These are phyloP conservation scores for Rhagonycha lutea DNA, from an alignment of 2,888 invertebrate genomes.

Conservation along the genomic window DNA sequence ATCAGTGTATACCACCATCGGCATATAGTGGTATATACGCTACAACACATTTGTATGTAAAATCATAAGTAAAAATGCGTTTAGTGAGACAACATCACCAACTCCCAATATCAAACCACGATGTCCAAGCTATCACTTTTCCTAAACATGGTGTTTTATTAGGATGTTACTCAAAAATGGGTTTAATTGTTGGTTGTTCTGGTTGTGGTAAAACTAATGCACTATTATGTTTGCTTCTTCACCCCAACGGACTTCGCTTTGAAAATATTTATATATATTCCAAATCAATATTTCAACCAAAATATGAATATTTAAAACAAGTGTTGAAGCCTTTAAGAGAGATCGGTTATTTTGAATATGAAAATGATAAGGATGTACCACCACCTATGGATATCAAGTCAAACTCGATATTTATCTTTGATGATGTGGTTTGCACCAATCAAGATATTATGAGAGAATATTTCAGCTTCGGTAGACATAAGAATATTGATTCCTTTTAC, in stretches of 20 bases:
- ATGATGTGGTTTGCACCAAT: constrained; percentile 47
- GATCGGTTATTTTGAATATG: constrained; percentile 31
- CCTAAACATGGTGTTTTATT: not conserved
- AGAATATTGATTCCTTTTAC: constrained; percentile 45
- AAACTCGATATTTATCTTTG: constrained; percentile 49
- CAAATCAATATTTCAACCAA: constrained; percentile 15
- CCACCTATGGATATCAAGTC: constrained; percentile 31
- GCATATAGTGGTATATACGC: no score
- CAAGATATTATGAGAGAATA: constrained; percentile 41
- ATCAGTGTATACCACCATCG: no score
- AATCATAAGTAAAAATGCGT: not conserved
- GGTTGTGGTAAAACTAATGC: constrained; percentile 25
- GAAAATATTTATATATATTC: constrained; percentile 18
- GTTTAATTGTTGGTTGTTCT: constrained; percentile 14
- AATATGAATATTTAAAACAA: constrained; percentile 25
- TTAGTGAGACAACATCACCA: not conserved
- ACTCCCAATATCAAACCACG: not conserved
- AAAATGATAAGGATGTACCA: constrained; percentile 25
- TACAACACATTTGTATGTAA: no score
- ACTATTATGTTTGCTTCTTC: constrained; percentile 12
- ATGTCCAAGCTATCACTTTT: not conserved
- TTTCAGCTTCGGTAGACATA: constrained; percentile 47
- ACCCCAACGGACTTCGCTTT: constrained; percentile 18
- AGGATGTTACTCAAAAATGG: not conserved
- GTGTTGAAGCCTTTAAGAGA: constrained; percentile 30